Evolutionary conservation across 2,888 invertebrate species (phyloP).

Genomic region (Yponomeuta cagnagella): DNA sequence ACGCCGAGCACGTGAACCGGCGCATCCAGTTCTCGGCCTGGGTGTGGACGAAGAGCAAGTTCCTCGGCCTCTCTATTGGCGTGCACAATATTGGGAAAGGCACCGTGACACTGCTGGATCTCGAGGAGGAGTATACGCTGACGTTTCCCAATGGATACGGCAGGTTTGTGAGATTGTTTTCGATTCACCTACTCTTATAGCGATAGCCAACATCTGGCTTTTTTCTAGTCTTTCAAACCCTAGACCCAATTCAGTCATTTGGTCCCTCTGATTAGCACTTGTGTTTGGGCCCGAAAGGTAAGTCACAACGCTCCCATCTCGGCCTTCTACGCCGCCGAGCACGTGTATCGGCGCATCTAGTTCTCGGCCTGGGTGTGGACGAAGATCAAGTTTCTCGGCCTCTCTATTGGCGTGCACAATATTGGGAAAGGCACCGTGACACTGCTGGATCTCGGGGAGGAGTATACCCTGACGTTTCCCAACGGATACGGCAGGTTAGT

Average conservation of each 20-base stretch:
- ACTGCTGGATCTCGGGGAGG: constrained; percentile 91
- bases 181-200: background rate
- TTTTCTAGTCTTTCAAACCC: too few species aligned
- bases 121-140: constrained; percentile 94
- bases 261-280: too few species aligned
- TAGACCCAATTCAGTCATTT: too few species aligned
- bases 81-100: constrained; percentile 98
- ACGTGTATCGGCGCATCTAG: constrained; percentile 90
- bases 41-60: constrained; percentile 99
- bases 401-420: constrained; percentile 97
- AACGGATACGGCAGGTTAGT: constrained; percentile 95
- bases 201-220: background rate
- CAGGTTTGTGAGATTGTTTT: constrained; percentile 64
- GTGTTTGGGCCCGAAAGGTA: too few species aligned
- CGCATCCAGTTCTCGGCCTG: constrained; percentile 93
- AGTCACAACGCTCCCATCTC: constrained; percentile 98
- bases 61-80: constrained; percentile 97
- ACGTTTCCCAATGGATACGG: constrained; percentile 99
- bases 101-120: constrained; percentile 90
- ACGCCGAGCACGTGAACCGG: constrained; percentile 96
- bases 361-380: constrained; percentile 97
- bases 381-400: constrained; percentile 98
- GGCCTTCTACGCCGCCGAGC: constrained; percentile 99
- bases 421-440: constrained; percentile 96
- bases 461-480: constrained; percentile 97